Conservation (phyloP, 2,113 vertebrate genomes). For the Rattus rattus region DNA sequence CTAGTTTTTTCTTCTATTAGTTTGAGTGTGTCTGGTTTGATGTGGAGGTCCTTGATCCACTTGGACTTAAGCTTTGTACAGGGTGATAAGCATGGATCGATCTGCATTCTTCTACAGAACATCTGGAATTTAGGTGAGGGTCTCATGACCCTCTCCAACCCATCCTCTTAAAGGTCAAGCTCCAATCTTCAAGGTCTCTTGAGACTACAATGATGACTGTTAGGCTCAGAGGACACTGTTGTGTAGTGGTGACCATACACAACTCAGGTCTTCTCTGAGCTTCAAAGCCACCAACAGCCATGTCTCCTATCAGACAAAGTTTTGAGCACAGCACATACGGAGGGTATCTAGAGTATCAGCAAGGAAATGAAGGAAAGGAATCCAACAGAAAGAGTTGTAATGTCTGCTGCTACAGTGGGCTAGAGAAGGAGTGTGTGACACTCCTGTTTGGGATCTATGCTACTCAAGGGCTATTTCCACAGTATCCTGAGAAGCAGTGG, state of each 20-base stretch:
- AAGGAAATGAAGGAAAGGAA: too few species aligned
- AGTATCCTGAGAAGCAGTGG: fast-evolving
- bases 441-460: fast-evolving
- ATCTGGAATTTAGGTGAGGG: neutral
- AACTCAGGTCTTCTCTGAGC: neutral
- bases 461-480: neutral
- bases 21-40: too few species aligned
- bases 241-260: neutral
- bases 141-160: neutral
- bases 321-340: neutral
- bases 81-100: too few species aligned
- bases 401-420: neutral
- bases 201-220: neutral
- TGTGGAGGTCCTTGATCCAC: too few species aligned
- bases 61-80: too few species aligned
- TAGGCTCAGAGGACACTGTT: neutral
- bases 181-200: neutral
- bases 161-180: neutral
- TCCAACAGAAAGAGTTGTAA: fast-evolving
- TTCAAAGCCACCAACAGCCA: neutral
- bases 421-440: too few species aligned
- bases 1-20: too few species aligned
- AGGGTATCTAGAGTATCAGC: fast-evolving
- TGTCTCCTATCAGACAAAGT: neutral
- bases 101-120: too few species aligned